These are phyloP conservation scores for Seriola dumerili DNA, from an alignment of 2,113 vertebrate species.

Conservation along the genomic window DNA sequence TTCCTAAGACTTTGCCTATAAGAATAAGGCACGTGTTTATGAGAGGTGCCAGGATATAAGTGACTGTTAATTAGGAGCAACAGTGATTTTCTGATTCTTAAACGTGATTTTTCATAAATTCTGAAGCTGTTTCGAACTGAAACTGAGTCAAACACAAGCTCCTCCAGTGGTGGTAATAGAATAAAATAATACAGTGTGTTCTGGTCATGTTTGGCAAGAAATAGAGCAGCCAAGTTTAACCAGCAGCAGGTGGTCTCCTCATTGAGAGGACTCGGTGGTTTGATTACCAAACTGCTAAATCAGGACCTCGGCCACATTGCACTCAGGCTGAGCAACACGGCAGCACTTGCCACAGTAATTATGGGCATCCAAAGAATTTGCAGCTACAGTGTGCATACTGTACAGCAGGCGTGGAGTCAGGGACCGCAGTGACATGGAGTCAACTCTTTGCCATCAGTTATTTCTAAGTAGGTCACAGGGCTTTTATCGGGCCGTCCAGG, in stretches of 20 bases:
- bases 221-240: constrained; percentile 11
- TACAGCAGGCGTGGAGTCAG: constrained; percentile 18
- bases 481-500: constrained; percentile 51
- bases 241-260: constrained; percentile 51
- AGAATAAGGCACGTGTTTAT: no score
- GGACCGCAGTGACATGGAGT: constrained; percentile 9
- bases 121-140: background rate
- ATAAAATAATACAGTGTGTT: constrained; percentile 16
- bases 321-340: constrained; percentile 1
- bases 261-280: constrained; percentile 4
- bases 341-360: constrained; percentile 41
- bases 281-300: constrained; percentile 36
- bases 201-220: constrained; percentile 43
- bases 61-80: no score
- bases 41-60: no score
- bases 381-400: constrained; percentile 28
- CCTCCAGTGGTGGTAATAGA: background rate
- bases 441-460: constrained; percentile 15
- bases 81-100: background rate
- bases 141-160: background rate
- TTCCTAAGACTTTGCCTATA: background rate
- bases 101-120: background rate
- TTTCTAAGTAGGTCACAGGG: constrained; percentile 60
- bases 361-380: constrained; percentile 40
- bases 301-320: constrained; percentile 12